A percentile compares a stretch with the other conserved stretches of the same genome.
Conservation (phyloP, 2,797 vertebrate species). For the Galaxias olidus region DNA sequence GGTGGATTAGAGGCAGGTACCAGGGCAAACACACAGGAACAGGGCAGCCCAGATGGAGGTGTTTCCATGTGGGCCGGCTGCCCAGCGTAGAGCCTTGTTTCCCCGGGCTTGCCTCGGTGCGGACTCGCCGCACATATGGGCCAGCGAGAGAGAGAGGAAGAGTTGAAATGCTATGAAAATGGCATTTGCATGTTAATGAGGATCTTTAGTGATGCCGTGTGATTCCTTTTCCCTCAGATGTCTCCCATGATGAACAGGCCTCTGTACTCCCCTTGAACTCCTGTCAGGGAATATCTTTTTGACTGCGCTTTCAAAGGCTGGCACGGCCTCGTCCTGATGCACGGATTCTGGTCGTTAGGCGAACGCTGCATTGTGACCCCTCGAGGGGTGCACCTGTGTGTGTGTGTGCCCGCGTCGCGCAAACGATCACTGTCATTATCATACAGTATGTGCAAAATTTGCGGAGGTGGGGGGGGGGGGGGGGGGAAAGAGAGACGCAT, state of each 20-base stretch:
- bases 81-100: slow-evolving; percentile 59
- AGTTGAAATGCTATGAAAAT: slow-evolving; percentile 75
- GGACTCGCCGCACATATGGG: slow-evolving; percentile 69
- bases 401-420: slow-evolving; percentile 10
- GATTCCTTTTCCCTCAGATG: slow-evolving; percentile 67
- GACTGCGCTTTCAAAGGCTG: slow-evolving; percentile 31
- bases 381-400: slow-evolving; percentile 8
- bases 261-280: slow-evolving; percentile 62
- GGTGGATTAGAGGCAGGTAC: slow-evolving; percentile 56
- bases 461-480: too few species aligned
- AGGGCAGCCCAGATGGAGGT: slow-evolving; percentile 72
- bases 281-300: slow-evolving; percentile 52
- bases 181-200: slow-evolving; percentile 77
- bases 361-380: slow-evolving; percentile 21
- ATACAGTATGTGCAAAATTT: too few species aligned
- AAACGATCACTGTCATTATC: too few species aligned
- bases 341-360: slow-evolving; percentile 35
- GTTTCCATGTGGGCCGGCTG: slow-evolving; percentile 73
- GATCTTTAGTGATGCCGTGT: slow-evolving; percentile 69
- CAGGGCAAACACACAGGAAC: slow-evolving; percentile 31
- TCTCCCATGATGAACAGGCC: slow-evolving; percentile 57
- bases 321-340: slow-evolving; percentile 38
- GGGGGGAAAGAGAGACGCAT: slow-evolving; percentile 36
- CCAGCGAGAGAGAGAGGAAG: slow-evolving; percentile 62
- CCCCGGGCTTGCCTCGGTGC: slow-evolving; percentile 62